phyloP scores from a whole-genome alignment of 1,140 invertebrate species.

The Bombus impatiens region DNA sequence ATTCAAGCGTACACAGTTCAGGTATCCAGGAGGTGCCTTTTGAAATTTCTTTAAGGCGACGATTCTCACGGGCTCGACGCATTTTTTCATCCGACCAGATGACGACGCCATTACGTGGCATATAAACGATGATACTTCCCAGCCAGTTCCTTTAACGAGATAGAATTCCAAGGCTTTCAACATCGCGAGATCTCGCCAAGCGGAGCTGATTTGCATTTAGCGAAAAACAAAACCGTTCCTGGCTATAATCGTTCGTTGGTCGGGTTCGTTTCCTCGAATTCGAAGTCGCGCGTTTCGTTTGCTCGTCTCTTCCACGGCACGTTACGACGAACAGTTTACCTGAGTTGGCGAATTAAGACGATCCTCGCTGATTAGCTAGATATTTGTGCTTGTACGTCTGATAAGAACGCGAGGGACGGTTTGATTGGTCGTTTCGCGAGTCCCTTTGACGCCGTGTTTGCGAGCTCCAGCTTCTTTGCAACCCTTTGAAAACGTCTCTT shows the following conservation, averaged over 20 bases:
- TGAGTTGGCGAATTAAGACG: conserved; percentile 27
- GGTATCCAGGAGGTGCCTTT: not conserved
- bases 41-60: not conserved
- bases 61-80: conserved; percentile 25
- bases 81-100: conserved; percentile 29
- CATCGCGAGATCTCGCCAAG: not conserved
- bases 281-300: not conserved
- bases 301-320: not conserved
- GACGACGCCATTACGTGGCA: not conserved
- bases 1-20: not conserved
- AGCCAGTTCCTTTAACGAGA: conserved; percentile 44
- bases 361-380: conserved; percentile 37
- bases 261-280: conserved; percentile 41
- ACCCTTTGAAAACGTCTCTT: not conserved
- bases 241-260: conserved; percentile 25
- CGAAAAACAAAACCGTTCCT: conserved; percentile 23
- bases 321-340: not conserved
- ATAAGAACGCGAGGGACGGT: conserved; percentile 25
- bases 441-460: conserved; percentile 36
- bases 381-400: conserved; percentile 32
- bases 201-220: conserved; percentile 46
- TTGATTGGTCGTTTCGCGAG: conserved; percentile 39
- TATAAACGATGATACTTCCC: conserved; percentile 35
- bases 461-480: conserved; percentile 2
- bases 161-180: conserved; percentile 25